phyloP scores from a whole-genome alignment of 2,888 invertebrate species.

The Rhingia rostrata region DNA sequence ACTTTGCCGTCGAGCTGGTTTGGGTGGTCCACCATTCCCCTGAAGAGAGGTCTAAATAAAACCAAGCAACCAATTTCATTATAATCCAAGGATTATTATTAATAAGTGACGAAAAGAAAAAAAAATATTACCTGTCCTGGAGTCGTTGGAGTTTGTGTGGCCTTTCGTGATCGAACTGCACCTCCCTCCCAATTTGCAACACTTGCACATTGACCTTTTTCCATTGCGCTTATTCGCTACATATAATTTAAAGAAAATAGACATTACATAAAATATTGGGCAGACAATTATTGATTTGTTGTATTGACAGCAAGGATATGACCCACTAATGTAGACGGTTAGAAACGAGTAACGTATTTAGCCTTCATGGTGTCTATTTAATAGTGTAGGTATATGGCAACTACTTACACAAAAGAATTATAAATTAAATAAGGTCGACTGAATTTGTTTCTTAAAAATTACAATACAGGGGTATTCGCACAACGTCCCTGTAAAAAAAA shows the following conservation, averaged over 20 bases:
- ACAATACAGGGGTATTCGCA: no score
- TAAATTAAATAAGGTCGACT: no score
- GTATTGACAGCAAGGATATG: background rate
- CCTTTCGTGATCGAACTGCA: conserved; percentile 86
- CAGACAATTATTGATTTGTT: conserved; percentile 7
- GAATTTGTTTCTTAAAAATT: no score
- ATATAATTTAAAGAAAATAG: conserved; percentile 54
- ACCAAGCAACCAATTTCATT: conserved; percentile 10
- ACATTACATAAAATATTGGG: conserved; percentile 11
- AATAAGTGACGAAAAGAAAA: conserved; percentile 39
- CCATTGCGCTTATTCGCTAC: conserved; percentile 86
- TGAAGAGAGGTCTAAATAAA: conserved; percentile 81
- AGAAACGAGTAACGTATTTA: no score
- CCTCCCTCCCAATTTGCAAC: conserved; percentile 87
- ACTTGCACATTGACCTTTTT: conserved; percentile 87
- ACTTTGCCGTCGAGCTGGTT: conserved; percentile 82
- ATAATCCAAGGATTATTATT: conserved; percentile 2
- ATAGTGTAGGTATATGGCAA: no score
- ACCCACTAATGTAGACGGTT: no score
- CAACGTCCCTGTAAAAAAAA: no score
- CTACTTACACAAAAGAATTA: no score
- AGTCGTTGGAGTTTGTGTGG: conserved; percentile 83
- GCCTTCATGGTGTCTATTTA: no score
- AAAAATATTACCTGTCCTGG: conserved; percentile 81
- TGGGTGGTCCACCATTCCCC: conserved; percentile 83